Evolutionary conservation across 2,113 vertebrate genomes (phyloP).

Genomic region (Sinocyclocheilus maitianheensis): DNA sequence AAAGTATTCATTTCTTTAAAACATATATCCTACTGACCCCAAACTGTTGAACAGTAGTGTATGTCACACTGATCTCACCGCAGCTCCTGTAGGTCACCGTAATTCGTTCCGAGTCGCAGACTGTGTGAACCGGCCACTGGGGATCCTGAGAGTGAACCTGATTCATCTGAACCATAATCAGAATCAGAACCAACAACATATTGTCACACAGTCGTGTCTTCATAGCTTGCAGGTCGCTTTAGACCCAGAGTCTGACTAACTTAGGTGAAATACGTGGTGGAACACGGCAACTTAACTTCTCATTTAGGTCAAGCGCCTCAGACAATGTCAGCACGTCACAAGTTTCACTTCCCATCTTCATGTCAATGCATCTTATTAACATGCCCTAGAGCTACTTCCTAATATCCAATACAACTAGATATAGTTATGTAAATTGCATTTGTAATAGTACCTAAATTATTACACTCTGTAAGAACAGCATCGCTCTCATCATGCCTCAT

Average conservation of each 20-base stretch:
- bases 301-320: constrained; percentile 24
- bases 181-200: constrained; percentile 27
- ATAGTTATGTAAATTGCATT: not conserved
- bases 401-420: not conserved
- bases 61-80: constrained; percentile 32
- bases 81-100: constrained; percentile 44
- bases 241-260: not conserved
- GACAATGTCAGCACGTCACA: not conserved
- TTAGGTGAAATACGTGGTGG: not conserved
- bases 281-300: constrained; percentile 44
- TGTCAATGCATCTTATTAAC: constrained; percentile 12
- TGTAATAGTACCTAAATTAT: not conserved
- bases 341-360: constrained; percentile 43
- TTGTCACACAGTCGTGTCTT: not conserved
- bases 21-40: not conserved
- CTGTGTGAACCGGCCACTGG: constrained; percentile 40
- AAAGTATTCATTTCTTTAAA: not conserved
- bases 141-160: constrained; percentile 8
- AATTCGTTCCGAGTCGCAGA: constrained; percentile 19
- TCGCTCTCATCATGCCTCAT: not conserved
- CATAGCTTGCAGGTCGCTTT: not conserved
- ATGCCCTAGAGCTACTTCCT: not conserved
- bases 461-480: not conserved
- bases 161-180: not conserved
- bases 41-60: not conserved